These are phyloP conservation scores for Nebria salina DNA, from an alignment of 2,888 invertebrate species.

Conservation along the genomic window DNA sequence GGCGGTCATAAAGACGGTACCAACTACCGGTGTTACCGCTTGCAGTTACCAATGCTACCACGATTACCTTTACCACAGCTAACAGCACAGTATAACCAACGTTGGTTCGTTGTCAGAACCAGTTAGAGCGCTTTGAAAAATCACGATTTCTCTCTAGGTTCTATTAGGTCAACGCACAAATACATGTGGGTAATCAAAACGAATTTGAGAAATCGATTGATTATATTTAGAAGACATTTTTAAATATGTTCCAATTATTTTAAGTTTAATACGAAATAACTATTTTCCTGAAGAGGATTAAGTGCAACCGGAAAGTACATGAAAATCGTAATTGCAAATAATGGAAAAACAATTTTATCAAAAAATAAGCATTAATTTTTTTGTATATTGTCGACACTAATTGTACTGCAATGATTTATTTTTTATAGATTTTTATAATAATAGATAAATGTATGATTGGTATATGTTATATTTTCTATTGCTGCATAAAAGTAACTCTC, in stretches of 20 bases:
- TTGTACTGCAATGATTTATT: too few relatives aligned
- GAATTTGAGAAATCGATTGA: neutral
- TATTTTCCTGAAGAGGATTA: too few relatives aligned
- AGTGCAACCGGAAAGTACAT: too few relatives aligned
- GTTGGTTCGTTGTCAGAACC: constrained; percentile 14
- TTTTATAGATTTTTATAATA: too few relatives aligned
- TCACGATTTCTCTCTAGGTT: constrained; percentile 19
- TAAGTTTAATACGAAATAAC: too few relatives aligned
- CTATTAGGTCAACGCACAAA: neutral
- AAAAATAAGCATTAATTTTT: too few relatives aligned
- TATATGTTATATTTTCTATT: neutral
- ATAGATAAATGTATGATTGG: too few relatives aligned
- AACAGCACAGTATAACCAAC: neutral
- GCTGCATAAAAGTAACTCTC: neutral
- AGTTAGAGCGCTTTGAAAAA: constrained; percentile 12
- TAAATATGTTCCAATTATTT: too few relatives aligned
- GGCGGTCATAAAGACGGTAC: constrained; percentile 17
- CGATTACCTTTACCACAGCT: neutral
- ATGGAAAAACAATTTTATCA: too few relatives aligned
- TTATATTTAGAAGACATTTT: neutral
- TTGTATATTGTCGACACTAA: too few relatives aligned
- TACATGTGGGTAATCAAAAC: neutral
- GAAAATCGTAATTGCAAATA: too few relatives aligned
- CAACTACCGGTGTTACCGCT: constrained; percentile 17
- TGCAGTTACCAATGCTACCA: constrained; percentile 4